Percentiles rank a stretch among this genome's conserved stretches.
Conservation (phyloP, 1,140 invertebrate species). For the Brachionus asplanchnoidis region DNA sequence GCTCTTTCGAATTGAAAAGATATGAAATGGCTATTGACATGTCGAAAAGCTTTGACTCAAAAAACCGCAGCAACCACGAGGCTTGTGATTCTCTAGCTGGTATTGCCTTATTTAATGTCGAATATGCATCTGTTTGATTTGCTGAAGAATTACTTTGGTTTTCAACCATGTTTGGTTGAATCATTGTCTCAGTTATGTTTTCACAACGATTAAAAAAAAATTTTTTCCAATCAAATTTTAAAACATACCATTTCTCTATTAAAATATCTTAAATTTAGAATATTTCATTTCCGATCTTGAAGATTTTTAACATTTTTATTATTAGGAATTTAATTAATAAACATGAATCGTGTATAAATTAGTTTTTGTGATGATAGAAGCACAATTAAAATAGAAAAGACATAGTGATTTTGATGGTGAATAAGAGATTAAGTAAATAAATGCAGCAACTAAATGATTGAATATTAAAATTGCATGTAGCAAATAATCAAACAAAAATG, state of each 20-base stretch:
- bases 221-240: not conserved
- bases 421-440: not conserved
- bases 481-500: not conserved
- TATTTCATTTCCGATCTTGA: no score
- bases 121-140: not conserved
- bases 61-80: constrained; percentile 74
- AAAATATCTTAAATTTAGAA: not conserved
- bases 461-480: not conserved
- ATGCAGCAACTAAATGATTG: not conserved
- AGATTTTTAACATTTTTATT: no score
- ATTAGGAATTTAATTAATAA: no score
- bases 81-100: not conserved
- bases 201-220: not conserved
- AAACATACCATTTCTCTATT: not conserved
- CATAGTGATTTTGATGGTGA: not conserved
- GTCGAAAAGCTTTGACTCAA: constrained; percentile 93
- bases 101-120: not conserved
- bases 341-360: no score
- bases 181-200: not conserved
- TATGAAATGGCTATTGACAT: constrained; percentile 96
- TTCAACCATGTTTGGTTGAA: not conserved
- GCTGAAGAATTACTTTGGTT: not conserved
- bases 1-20: constrained; percentile 95
- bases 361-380: no score
- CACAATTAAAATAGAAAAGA: not conserved